Evolutionary conservation across 2,888 invertebrate species (phyloP).

Genomic region (Chirona hameri): DNA sequence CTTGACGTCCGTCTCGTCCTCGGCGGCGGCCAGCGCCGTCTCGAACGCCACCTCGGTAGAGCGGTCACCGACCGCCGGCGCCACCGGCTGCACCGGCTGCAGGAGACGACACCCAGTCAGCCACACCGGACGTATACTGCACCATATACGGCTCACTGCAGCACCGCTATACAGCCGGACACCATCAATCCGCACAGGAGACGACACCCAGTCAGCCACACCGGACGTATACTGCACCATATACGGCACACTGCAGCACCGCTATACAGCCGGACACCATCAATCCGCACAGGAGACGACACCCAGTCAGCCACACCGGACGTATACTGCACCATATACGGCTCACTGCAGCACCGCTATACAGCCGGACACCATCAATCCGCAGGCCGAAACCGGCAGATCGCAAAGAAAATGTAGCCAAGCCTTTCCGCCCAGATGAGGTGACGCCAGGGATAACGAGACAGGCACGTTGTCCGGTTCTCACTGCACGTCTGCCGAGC

Average conservation of each 20-base stretch:
- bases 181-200: too few species aligned
- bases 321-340: background rate
- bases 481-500: too few species aligned
- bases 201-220: background rate
- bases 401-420: background rate
- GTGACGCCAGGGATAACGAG: background rate
- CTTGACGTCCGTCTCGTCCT: constrained; percentile 91
- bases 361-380: background rate
- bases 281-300: too few species aligned
- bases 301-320: too few species aligned
- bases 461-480: background rate
- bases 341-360: background rate
- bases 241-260: background rate
- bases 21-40: constrained; percentile 81
- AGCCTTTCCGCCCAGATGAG: background rate
- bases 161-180: background rate
- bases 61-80: background rate
- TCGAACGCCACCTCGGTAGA: constrained; percentile 50
- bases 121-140: background rate
- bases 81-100: background rate
- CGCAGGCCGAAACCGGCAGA: too few species aligned
- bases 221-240: background rate
- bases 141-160: background rate
- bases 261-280: too few species aligned
- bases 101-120: background rate